These are phyloP conservation scores for Caenorhabditis afra DNA, from an alignment of 2,888 invertebrate species.

Conservation along the genomic window DNA sequence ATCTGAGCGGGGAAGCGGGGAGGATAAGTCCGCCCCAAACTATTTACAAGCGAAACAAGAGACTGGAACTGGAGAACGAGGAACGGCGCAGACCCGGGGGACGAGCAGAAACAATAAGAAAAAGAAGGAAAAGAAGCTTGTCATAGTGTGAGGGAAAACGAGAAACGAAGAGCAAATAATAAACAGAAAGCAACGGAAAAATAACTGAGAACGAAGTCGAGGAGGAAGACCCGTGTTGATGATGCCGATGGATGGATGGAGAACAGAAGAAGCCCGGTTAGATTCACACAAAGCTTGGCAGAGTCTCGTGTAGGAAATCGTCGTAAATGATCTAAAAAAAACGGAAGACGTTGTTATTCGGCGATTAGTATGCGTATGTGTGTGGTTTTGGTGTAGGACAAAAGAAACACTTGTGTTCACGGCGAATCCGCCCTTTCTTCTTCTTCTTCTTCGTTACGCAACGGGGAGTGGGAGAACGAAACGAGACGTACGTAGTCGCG, in stretches of 20 bases:
- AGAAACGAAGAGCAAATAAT: neutral
- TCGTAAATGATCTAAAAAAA: conserved; percentile 61
- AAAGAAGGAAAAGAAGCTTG: too few species aligned
- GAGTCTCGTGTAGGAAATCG: conserved; percentile 59
- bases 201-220: conserved; percentile 5
- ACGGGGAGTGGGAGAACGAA: conserved; percentile 46
- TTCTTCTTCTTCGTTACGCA: conserved; percentile 31
- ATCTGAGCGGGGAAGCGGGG: too few species aligned
- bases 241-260: conserved; percentile 15
- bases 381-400: too few species aligned
- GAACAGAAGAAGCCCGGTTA: conserved; percentile 5
- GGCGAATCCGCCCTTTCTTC: neutral
- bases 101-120: too few species aligned
- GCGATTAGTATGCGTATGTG: too few species aligned
- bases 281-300: conserved; percentile 56
- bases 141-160: conserved; percentile 5
- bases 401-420: neutral
- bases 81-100: too few species aligned
- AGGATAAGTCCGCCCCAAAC: too few species aligned
- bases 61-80: too few species aligned
- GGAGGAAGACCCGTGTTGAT: conserved; percentile 18
- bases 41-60: too few species aligned
- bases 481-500: conserved; percentile 62
- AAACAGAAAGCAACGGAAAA: neutral
- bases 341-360: neutral